Conservation (phyloP, 1,140 invertebrate species). For the Drepana arcuata region DNA sequence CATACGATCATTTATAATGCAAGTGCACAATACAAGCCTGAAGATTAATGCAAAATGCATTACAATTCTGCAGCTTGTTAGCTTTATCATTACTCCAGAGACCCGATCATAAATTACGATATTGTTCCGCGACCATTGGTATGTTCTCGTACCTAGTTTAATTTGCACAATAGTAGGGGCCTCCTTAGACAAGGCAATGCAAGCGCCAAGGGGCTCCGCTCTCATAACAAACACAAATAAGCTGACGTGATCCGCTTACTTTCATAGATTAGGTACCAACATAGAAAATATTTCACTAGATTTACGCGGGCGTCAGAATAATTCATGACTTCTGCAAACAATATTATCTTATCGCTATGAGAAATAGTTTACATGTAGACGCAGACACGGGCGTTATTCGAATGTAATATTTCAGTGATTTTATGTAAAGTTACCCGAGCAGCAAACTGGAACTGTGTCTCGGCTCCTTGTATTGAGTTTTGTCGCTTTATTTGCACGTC, state of each 20-base stretch:
- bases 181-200: slow-evolving; percentile 29
- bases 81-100: slow-evolving; percentile 27
- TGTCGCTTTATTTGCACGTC: too few relatives aligned
- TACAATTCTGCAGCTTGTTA: slow-evolving; percentile 26
- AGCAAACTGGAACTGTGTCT: too few relatives aligned
- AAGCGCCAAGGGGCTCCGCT: slow-evolving; percentile 40
- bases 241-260: slow-evolving; percentile 65
- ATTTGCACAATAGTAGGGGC: slow-evolving; percentile 27
- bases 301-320: too few relatives aligned
- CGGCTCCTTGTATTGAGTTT: too few relatives aligned
- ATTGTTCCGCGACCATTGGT: slow-evolving; percentile 19
- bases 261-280: slow-evolving; percentile 52
- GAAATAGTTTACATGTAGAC: too few relatives aligned
- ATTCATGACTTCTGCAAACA: too few relatives aligned
- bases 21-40: too few relatives aligned
- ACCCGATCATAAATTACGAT: slow-evolving; percentile 25
- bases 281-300: slow-evolving; percentile 56
- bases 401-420: too few relatives aligned
- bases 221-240: slow-evolving; percentile 68
- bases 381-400: too few relatives aligned
- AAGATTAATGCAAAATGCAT: slow-evolving; percentile 12
- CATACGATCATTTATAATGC: too few relatives aligned
- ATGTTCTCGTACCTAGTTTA: slow-evolving; percentile 16
- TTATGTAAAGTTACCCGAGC: too few relatives aligned
- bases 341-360: too few relatives aligned